These are phyloP conservation scores for Esox niger DNA, from an alignment of 2,113 vertebrate species.

Conservation along the genomic window DNA sequence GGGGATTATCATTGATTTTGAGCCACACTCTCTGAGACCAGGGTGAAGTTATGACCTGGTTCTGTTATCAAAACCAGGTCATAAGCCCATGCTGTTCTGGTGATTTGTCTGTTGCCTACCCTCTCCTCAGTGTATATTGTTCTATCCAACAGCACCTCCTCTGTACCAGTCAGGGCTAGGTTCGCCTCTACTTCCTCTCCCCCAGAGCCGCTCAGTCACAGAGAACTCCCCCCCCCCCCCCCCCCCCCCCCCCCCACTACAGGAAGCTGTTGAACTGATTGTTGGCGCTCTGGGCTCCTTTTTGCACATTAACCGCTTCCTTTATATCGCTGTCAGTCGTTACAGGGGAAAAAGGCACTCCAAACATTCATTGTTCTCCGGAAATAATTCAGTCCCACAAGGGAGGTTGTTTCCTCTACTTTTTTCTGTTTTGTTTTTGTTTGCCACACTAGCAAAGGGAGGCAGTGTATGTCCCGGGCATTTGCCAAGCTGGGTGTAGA, in stretches of 20 bases:
- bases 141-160: too few species aligned
- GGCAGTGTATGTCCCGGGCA: neutral
- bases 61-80: neutral
- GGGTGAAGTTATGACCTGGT: neutral
- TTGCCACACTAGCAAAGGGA: neutral
- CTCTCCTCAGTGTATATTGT: too few species aligned
- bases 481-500: neutral
- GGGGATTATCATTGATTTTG: slow-evolving; percentile 11
- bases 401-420: neutral
- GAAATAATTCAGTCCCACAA: slow-evolving; percentile 31
- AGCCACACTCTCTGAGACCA: neutral
- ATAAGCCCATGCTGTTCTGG: neutral
- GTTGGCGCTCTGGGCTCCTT: slow-evolving; percentile 39
- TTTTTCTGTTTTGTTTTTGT: neutral
- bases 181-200: neutral
- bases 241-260: neutral
- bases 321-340: slow-evolving; percentile 32
- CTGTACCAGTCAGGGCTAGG: neutral
- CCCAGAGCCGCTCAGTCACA: slow-evolving; percentile 9
- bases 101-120: neutral
- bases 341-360: slow-evolving; percentile 18
- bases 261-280: slow-evolving; percentile 56
- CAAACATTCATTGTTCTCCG: slow-evolving; percentile 44
- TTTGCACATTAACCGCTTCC: slow-evolving; percentile 52
- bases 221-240: slow-evolving; percentile 5